phyloP scores from a whole-genome alignment of 1,140 invertebrate species.

The Saxidomus purpurata region DNA sequence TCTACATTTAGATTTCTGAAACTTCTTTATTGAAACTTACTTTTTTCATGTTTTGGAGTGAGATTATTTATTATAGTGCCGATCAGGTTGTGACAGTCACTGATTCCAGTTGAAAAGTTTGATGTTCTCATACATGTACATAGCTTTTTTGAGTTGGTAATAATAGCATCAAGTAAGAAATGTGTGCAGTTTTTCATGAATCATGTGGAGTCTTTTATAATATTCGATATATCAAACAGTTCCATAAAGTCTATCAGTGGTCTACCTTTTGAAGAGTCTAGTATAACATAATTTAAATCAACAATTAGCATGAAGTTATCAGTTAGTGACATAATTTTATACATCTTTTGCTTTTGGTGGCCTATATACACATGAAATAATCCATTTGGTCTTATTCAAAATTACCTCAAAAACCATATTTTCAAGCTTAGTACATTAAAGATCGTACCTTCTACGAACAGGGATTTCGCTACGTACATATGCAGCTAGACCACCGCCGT shows the following conservation, averaged over 20 bases:
- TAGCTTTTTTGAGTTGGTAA: constrained; percentile 1
- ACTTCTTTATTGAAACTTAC: constrained; percentile 46
- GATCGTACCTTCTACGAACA: background rate
- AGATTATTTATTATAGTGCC: constrained; percentile 49
- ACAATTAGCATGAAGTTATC: constrained; percentile 26
- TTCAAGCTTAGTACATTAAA: constrained; percentile 19
- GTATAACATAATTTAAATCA: constrained; percentile 48
- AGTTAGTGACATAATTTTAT: background rate
- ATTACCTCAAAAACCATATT: constrained; percentile 41
- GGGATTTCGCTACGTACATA: constrained; percentile 15
- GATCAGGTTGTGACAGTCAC: constrained; percentile 64
- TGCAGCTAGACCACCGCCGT: constrained; percentile 25
- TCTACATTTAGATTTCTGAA: constrained; percentile 49
- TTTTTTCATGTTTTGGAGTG: constrained; percentile 38
- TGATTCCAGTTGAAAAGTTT: constrained; percentile 46
- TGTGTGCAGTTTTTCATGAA: constrained; percentile 29
- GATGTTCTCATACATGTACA: constrained; percentile 53
- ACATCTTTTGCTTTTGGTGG: constrained; percentile 1
- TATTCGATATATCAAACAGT: constrained; percentile 17
- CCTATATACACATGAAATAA: constrained; percentile 23
- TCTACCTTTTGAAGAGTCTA: constrained; percentile 14
- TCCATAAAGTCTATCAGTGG: constrained; percentile 45
- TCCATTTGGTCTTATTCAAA: constrained; percentile 46
- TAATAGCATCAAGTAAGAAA: constrained; percentile 38
- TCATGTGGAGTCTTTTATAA: constrained; percentile 40